A percentile compares a stretch with the other conserved stretches of the same genome.
phyloP scores from a whole-genome alignment of 2,888 invertebrate genomes.

The Hyppa rectilinea region DNA sequence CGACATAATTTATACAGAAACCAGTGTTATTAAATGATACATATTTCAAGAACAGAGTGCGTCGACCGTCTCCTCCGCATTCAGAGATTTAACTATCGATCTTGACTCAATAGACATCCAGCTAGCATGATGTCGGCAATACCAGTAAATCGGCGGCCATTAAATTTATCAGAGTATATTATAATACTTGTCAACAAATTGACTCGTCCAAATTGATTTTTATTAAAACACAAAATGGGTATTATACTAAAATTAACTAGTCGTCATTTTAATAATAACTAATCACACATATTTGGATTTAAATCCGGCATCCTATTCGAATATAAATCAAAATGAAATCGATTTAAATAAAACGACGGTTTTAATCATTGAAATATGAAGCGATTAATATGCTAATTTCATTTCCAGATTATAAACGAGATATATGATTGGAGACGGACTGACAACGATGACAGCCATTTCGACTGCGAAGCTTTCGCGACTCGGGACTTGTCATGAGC shows the following conservation, averaged over 20 bases:
- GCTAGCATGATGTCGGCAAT: slow-evolving; percentile 17
- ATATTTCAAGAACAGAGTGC: slow-evolving; percentile 24
- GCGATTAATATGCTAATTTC: slow-evolving; percentile 87
- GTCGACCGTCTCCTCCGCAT: slow-evolving; percentile 1
- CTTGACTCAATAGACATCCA: slow-evolving; percentile 33
- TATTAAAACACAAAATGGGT: slow-evolving; percentile 41
- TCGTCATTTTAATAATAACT: slow-evolving; percentile 41
- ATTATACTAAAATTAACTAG: slow-evolving; percentile 36
- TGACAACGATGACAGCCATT: slow-evolving; percentile 67
- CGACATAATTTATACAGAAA: slow-evolving; percentile 50
- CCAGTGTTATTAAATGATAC: slow-evolving; percentile 36
- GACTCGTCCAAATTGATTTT: slow-evolving; percentile 41
- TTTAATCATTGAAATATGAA: slow-evolving; percentile 75
- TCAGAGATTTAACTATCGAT: slow-evolving; percentile 31
- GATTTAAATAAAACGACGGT: slow-evolving; percentile 62
- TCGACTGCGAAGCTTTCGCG: slow-evolving; percentile 65
- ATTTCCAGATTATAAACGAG: slow-evolving; percentile 80
- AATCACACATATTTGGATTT: slow-evolving; percentile 47
- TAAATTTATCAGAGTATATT: slow-evolving; percentile 35
- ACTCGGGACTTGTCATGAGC: slow-evolving; percentile 66
- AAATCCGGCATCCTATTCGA: slow-evolving; percentile 53
- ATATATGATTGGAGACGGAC: slow-evolving; percentile 78
- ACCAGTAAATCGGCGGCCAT: slow-evolving; percentile 24
- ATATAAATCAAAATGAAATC: slow-evolving; percentile 67
- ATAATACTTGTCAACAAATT: slow-evolving; percentile 52